Evolutionary conservation across 2,888 invertebrate genomes (phyloP), one percentile per base, ranked within the genome.

Genomic region (Muschampia plurimacula): DNA sequence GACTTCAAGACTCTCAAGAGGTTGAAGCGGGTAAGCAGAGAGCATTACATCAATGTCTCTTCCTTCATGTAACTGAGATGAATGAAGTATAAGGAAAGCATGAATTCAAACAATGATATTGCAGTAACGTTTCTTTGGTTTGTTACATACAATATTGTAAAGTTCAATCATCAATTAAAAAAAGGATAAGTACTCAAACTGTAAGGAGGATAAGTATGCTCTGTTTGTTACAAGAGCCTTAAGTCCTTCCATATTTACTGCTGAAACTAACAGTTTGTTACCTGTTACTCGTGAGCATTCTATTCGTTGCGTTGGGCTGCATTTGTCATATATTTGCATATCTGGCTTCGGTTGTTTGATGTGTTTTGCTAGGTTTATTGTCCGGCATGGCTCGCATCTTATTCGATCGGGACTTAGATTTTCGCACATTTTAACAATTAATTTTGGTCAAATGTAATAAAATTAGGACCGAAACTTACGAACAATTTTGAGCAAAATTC

Each of bases 291-390:
- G 82, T 32, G 84, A 79, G 75, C 88, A 89, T 74, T 84, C 81
- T 7, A 86, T 75, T 76, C 86, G 88, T 64, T 79, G 75, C 1
- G 79, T 74, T 0, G 89, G 88, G 49, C 80, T 83, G 75, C 92
- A 92, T 81, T 92, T 93, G 9, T 92, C 91, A 73, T 90, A 89
- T 49, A 91, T 82, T 74, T 91, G 89, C 92, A 93, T 92, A 73
- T 92, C 85, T 2, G 92, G 91, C 60, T 92, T 92, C 0, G 86
- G 82, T 0, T 85, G 84, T 6, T 85, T 84, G 2, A 82, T 77
- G 22, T 87, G 83, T 60, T 89, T 89, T 0, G 93, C 93, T 74
- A 94, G 76, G 77, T 94, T 94, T 66, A 94, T 94, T 9, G 93
- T 94, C 4, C 92, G 89, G 73, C 92, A 93, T 0, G 88, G 84